These are phyloP conservation scores for Tetheella fluctuosa DNA, from an alignment of 2,888 invertebrate genomes.

Conservation along the genomic window DNA sequence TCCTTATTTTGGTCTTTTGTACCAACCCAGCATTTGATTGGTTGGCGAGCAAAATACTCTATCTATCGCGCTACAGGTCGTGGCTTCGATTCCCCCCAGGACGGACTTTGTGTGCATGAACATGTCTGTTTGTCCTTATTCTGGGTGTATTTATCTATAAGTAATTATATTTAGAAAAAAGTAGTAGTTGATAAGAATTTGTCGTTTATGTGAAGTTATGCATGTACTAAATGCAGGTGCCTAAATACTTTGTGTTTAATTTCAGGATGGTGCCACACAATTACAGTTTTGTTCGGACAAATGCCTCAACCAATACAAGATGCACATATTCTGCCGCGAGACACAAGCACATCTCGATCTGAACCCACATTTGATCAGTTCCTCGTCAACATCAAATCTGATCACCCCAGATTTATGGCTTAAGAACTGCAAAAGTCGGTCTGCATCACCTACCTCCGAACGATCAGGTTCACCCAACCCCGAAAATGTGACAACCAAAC, in stretches of 20 bases:
- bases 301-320: slow-evolving; percentile 97
- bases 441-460: slow-evolving; percentile 84
- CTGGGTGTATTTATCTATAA: too few species aligned
- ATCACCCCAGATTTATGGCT: slow-evolving; percentile 97
- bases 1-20: too few species aligned
- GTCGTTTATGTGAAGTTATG: too few species aligned
- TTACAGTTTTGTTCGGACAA: slow-evolving; percentile 96
- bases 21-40: too few species aligned
- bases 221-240: not conserved
- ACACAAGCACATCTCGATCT: slow-evolving; percentile 96
- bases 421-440: slow-evolving; percentile 89
- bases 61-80: too few species aligned
- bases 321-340: slow-evolving; percentile 98
- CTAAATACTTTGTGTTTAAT: slow-evolving; percentile 27
- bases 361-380: slow-evolving; percentile 88
- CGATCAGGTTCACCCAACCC: slow-evolving; percentile 82
- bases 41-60: too few species aligned
- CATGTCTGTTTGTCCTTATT: too few species aligned
- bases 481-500: slow-evolving; percentile 52
- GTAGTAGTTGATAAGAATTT: too few species aligned
- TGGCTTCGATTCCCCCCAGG: too few species aligned
- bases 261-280: slow-evolving; percentile 94
- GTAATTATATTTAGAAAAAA: too few species aligned
- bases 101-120: too few species aligned
- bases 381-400: slow-evolving; percentile 80